Evolutionary conservation across 1,140 invertebrate species (phyloP).

Genomic region (Pygmarrhopalites habei): DNA sequence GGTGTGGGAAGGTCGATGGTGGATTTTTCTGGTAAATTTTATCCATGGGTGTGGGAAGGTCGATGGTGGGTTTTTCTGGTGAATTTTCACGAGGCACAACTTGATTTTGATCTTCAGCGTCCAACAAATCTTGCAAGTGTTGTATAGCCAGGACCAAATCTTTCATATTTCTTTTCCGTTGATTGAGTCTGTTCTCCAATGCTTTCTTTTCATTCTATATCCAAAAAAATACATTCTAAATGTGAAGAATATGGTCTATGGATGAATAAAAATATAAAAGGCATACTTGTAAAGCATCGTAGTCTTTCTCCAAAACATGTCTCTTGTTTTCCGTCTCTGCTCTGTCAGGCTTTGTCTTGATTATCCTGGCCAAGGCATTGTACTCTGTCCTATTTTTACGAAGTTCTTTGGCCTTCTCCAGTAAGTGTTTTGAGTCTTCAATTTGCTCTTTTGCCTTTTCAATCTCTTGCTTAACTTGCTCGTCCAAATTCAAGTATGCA

Average conservation of each 20-base stretch:
- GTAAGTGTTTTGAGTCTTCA: conserved; percentile 62
- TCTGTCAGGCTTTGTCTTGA: conserved; percentile 80
- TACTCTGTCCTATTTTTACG: conserved; percentile 86
- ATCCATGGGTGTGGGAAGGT: not conserved
- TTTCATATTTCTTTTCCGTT: conserved; percentile 78
- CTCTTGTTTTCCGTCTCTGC: conserved; percentile 71
- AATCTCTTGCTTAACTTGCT: conserved; percentile 68
- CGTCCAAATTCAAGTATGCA: conserved; percentile 71
- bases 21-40: not conserved
- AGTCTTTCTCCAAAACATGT: conserved; percentile 62
- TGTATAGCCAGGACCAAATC: conserved; percentile 69
- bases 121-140: not conserved
- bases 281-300: conserved; percentile 54
- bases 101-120: not conserved
- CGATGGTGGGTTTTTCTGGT: not conserved
- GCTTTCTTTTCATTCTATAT: conserved; percentile 58
- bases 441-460: conserved; percentile 66
- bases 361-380: conserved; percentile 82
- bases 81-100: not conserved
- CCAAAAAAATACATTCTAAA: not conserved
- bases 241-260: not conserved
- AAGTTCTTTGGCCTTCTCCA: conserved; percentile 70
- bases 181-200: conserved; percentile 67
- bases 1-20: not conserved
- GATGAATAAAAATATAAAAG: not conserved